phyloP scores from a whole-genome alignment of 1,140 invertebrate genomes.

The Lepidurus couesii region DNA sequence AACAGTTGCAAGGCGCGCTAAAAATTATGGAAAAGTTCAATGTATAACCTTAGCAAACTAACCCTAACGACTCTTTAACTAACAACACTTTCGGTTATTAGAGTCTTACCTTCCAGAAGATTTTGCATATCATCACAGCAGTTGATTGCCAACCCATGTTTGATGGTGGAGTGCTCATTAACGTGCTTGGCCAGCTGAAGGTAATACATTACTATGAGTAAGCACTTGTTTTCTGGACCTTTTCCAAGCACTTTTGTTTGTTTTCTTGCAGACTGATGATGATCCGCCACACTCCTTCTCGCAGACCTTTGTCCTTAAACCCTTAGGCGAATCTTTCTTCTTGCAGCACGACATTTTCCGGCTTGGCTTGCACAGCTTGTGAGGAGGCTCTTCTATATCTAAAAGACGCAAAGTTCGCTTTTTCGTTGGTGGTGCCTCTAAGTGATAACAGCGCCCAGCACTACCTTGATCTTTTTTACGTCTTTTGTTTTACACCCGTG shows the following conservation, averaged over 20 bases:
- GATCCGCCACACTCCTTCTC: constrained; percentile 85
- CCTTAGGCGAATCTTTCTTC: constrained; percentile 76
- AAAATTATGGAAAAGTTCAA: constrained; percentile 93
- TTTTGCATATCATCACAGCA: constrained; percentile 81
- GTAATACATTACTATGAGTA: constrained; percentile 50
- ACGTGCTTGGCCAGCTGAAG: constrained; percentile 87
- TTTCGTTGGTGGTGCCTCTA: constrained; percentile 12
- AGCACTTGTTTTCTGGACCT: constrained; percentile 20
- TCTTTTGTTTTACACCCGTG: constrained; percentile 22
- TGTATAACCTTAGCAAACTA: constrained; percentile 52
- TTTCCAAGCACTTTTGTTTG: constrained; percentile 30
- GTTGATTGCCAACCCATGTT: constrained; percentile 93
- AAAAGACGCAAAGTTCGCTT: constrained; percentile 14
- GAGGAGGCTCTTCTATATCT: no score
- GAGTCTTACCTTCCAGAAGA: constrained; percentile 86
- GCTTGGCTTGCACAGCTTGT: constrained; percentile 68
- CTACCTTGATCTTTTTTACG: constrained; percentile 21
- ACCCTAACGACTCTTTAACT: background rate
- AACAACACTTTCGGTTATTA: constrained; percentile 47
- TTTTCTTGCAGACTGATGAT: constrained; percentile 73
- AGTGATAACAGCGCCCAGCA: constrained; percentile 21
- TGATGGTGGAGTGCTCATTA: constrained; percentile 87
- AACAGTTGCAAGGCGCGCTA: constrained; percentile 78
- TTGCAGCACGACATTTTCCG: constrained; percentile 87
- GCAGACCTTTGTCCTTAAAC: constrained; percentile 86